Evolutionary conservation across 2,888 invertebrate species (phyloP).

Genomic region (Eurois occulta): DNA sequence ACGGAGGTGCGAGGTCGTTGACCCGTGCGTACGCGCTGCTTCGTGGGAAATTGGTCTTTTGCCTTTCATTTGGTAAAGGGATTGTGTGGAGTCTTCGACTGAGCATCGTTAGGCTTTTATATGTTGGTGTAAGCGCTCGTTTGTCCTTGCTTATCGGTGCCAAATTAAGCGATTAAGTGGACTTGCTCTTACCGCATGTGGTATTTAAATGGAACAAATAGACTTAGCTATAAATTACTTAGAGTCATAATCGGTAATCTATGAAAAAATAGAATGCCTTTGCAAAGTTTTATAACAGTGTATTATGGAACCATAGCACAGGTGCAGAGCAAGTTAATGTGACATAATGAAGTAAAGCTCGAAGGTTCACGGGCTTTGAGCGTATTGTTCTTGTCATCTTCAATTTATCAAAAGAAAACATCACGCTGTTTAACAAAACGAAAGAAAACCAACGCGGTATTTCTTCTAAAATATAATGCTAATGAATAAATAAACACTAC

Average conservation of each 20-base stretch:
- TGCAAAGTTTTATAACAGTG: not conserved
- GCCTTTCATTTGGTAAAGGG: slow-evolving; percentile 60
- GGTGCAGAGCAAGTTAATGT: not conserved
- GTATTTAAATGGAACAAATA: not conserved
- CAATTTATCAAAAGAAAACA: not conserved
- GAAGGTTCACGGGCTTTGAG: too few relatives aligned
- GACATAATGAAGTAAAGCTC: not conserved
- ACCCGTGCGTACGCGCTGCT: slow-evolving; percentile 78
- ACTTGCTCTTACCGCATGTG: not conserved
- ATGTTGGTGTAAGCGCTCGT: slow-evolving; percentile 7
- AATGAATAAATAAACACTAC: not conserved
- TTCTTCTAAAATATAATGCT: not conserved
- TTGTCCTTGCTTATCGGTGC: slow-evolving; percentile 17
- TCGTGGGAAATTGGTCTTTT: slow-evolving; percentile 69
- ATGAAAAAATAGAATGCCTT: not conserved
- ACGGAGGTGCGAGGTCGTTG: slow-evolving; percentile 76
- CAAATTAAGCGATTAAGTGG: slow-evolving; percentile 7
- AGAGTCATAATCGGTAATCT: too few relatives aligned
- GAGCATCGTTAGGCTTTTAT: slow-evolving; percentile 29
- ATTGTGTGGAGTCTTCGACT: slow-evolving; percentile 47
- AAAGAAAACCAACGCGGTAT: not conserved
- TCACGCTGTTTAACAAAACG: too few relatives aligned
- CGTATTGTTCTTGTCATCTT: not conserved
- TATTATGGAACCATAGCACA: not conserved
- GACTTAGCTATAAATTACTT: not conserved